Evolutionary conservation across 2,888 invertebrate species (phyloP), one percentile per base, ranked within the genome.

Genomic region (Pyrrhosoma nymphula): DNA sequence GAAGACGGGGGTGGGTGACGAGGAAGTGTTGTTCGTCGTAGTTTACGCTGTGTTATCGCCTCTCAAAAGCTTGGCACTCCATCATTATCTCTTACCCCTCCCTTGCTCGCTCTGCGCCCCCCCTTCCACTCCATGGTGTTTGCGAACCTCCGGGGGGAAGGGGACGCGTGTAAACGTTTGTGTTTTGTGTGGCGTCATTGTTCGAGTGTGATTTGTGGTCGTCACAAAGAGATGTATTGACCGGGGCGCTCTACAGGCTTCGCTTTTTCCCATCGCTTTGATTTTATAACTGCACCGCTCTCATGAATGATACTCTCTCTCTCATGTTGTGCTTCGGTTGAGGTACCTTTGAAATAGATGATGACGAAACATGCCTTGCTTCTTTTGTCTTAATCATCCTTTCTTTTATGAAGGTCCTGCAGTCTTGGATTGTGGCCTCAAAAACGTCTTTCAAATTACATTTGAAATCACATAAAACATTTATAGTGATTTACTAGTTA

Each of bases 1-100:
- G n/a, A n/a, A n/a, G n/a, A n/a, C n/a, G 35, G 82, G 82, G 35
- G 82, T 4, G 2, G 47, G 47, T 8, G 23, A 16, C 82, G 75
- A 93, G 93, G 93, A 93, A 69, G 93, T 93, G 89, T 75, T 91
- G 63, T 93, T 93, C 69, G 93, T 82, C 82, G 93, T 69, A 35
- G 69, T 93, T 69, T 69, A 75, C 93, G 47, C 93, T 18, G 16
- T 39, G 69, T 93, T 93, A 93, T 93, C 93, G 93, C 47, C 91
- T 60, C 91, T 69, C 91, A n/a, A 91, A 82, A 82, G 60, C 39
- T 39, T 23, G 39, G 10, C 93, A 93, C 93, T 93, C 75, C 26
- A 93, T 47, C 63, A n/a, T 93, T 93, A 93, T 93, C 93, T 93
- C 63, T 8, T 2, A 23, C 39, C 47, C 23, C 69, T 20, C 60